Percentiles rank a stretch among this genome's conserved stretches.
Evolutionary conservation across 1,140 invertebrate species (phyloP).

Genomic region (Chymomyza costata): DNA sequence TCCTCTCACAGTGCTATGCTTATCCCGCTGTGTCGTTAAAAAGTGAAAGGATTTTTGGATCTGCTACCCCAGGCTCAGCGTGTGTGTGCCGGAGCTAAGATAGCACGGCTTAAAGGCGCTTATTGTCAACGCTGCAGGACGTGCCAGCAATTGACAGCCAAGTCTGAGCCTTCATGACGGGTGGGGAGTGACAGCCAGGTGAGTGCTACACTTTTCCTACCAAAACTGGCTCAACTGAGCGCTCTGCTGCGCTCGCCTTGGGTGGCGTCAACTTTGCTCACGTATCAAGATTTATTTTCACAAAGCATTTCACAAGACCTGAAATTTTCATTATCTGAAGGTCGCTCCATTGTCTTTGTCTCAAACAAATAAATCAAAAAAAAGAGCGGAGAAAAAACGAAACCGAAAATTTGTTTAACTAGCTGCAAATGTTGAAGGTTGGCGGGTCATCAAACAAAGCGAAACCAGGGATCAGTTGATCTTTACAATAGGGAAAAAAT

Average conservation of each 20-base stretch:
- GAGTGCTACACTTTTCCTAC: constrained; percentile 21
- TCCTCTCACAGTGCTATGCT: no score
- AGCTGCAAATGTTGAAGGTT: no score
- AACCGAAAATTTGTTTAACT: no score
- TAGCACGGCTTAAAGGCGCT: constrained; percentile 35
- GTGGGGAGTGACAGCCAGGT: neutral
- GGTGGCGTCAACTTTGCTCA: constrained; percentile 28
- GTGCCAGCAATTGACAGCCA: constrained; percentile 40
- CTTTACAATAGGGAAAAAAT: constrained; percentile 10
- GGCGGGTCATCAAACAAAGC: no score
- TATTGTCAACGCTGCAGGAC: constrained; percentile 36
- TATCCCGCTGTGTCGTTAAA: constrained; percentile 40
- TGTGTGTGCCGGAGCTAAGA: constrained; percentile 1
- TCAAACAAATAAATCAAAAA: constrained; percentile 43
- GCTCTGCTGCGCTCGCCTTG: constrained; percentile 39
- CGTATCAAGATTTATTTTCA: no score
- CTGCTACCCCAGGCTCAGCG: neutral
- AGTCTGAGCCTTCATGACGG: constrained; percentile 25
- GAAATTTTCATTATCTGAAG: no score
- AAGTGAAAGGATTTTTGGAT: constrained; percentile 26
- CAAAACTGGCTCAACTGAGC: no score
- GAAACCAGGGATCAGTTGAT: no score
- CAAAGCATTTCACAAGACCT: no score
- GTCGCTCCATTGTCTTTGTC: neutral
- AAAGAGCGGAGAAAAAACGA: constrained; percentile 8